Percentiles rank a stretch among this genome's conserved stretches.
These are phyloP conservation scores for Micrastur ruficollis DNA, from an alignment of 2,797 vertebrate species.

Conservation along the genomic window DNA sequence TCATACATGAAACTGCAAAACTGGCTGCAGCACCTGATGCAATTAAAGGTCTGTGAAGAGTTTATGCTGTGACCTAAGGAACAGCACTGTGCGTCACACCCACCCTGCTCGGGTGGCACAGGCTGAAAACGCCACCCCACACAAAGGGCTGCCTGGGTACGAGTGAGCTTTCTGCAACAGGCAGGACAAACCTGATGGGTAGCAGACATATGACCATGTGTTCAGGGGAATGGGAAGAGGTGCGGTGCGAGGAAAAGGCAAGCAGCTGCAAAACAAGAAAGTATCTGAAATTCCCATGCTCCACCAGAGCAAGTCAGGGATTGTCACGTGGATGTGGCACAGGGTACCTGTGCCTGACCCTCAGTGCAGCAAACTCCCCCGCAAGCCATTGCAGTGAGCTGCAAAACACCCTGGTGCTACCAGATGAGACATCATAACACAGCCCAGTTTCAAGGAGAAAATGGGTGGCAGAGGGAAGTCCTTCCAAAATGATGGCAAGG, in stretches of 20 bases:
- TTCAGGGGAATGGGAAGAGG: neutral
- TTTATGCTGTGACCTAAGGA: neutral
- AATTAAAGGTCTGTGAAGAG: neutral
- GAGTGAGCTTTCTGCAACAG: fast-evolving
- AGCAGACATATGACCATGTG: neutral
- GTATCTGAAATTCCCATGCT: neutral
- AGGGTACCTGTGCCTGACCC: neutral
- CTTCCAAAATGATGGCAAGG: neutral
- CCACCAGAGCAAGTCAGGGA: fast-evolving
- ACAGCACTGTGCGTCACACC: neutral
- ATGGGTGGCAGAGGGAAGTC: neutral
- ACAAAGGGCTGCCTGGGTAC: neutral
- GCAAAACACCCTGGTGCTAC: neutral
- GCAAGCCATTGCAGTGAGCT: neutral
- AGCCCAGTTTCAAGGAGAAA: neutral
- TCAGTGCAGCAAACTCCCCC: neutral
- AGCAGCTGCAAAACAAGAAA: neutral
- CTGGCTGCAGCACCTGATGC: neutral
- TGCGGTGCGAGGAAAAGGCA: neutral
- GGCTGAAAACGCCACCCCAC: neutral
- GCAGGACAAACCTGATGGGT: neutral
- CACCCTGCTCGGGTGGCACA: neutral
- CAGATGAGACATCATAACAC: neutral
- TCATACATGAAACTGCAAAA: neutral
- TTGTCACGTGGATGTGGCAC: fast-evolving